Conservation (phyloP, 2,888 invertebrate genomes). For the Dexiosoma caninum region DNA sequence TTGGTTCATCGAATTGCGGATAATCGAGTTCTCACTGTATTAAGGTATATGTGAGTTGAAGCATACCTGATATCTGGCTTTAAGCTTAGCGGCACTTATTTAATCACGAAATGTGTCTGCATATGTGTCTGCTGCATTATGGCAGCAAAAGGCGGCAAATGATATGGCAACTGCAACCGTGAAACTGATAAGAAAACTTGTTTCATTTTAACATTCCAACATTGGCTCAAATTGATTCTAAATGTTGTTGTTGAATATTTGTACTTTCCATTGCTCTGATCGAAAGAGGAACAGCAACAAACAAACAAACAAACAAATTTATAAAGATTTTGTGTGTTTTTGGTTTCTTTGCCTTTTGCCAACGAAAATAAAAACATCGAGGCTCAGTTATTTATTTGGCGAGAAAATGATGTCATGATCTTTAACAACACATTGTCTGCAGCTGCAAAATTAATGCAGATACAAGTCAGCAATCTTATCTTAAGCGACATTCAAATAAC, state of each 20-base stretch:
- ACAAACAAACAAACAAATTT: neutral
- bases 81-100: slow-evolving; percentile 50
- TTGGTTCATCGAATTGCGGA: no score
- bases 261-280: slow-evolving; percentile 46
- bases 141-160: slow-evolving; percentile 55
- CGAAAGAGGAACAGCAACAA: neutral
- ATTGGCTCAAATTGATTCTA: slow-evolving; percentile 34
- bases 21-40: no score
- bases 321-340: neutral
- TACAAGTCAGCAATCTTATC: slow-evolving; percentile 69
- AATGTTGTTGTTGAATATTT: slow-evolving; percentile 29
- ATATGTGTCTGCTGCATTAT: slow-evolving; percentile 40
- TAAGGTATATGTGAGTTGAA: slow-evolving; percentile 32
- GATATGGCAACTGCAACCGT: slow-evolving; percentile 66
- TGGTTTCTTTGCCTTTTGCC: neutral
- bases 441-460: slow-evolving; percentile 54
- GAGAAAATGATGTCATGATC: slow-evolving; percentile 57
- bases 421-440: slow-evolving; percentile 62
- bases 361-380: slow-evolving; percentile 38
- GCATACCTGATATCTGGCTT: slow-evolving; percentile 42
- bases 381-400: slow-evolving; percentile 37
- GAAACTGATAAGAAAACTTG: slow-evolving; percentile 65
- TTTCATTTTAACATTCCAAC: slow-evolving; percentile 43
- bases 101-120: slow-evolving; percentile 52
- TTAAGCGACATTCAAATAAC: slow-evolving; percentile 71